phyloP scores from a whole-genome alignment of 2,797 vertebrate species.

The Liasis olivaceus region DNA sequence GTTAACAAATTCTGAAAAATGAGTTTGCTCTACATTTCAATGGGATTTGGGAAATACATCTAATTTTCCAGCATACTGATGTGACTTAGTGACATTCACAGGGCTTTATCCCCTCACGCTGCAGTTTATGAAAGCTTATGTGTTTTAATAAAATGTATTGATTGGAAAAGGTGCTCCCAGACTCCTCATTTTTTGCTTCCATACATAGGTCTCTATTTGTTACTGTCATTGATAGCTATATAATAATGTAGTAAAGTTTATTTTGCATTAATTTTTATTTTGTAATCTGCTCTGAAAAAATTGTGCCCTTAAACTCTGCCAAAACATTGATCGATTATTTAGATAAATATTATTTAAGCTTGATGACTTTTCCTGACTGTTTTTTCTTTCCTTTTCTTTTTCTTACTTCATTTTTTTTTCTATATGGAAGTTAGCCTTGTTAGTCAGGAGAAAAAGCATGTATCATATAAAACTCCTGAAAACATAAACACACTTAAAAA shows the following conservation, averaged over 20 bases:
- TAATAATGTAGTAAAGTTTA: not conserved
- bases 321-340: not conserved
- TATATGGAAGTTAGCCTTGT: not conserved
- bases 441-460: not conserved
- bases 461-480: constrained; percentile 45
- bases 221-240: not conserved
- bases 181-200: not conserved
- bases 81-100: not conserved
- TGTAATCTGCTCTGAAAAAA: not conserved
- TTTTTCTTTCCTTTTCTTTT: not conserved
- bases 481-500: constrained; percentile 62
- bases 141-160: not conserved
- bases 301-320: not conserved
- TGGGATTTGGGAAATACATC: not conserved
- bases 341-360: not conserved
- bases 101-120: not conserved
- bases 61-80: not conserved
- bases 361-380: not conserved
- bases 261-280: not conserved
- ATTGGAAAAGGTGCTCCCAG: not conserved
- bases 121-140: not conserved
- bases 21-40: not conserved
- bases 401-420: not conserved
- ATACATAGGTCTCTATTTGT: not conserved
- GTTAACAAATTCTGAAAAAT: not conserved